phyloP scores from a whole-genome alignment of 2,113 vertebrate genomes.

The Dolichotis patagonum region DNA sequence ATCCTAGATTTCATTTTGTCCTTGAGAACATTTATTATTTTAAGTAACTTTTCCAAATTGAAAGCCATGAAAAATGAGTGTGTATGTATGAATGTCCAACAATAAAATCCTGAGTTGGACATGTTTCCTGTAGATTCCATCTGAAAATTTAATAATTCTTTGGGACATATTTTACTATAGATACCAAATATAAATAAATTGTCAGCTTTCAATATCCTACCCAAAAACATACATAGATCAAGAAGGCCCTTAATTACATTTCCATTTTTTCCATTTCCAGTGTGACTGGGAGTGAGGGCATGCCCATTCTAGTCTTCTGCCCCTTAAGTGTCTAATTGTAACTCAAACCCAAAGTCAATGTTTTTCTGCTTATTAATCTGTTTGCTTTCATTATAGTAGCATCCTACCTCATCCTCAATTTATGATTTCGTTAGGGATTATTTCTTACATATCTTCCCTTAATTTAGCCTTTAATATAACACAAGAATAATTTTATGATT shows the following conservation, averaged over 20 bases:
- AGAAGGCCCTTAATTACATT: not conserved
- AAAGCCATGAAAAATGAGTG: not conserved
- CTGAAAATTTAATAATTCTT: not conserved
- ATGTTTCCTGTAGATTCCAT: not conserved
- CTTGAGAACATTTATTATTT: not conserved
- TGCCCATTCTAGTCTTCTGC: not conserved
- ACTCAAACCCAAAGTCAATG: not conserved
- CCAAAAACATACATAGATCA: not conserved
- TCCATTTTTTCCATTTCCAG: not conserved
- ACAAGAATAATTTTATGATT: not conserved
- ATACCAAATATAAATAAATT: not conserved
- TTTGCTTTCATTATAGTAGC: not conserved
- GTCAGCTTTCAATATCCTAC: not conserved
- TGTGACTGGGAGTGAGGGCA: not conserved
- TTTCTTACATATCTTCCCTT: not conserved
- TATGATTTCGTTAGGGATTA: not conserved
- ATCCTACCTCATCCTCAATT: not conserved
- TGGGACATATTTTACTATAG: not conserved
- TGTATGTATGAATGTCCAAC: not conserved
- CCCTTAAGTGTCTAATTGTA: not conserved
- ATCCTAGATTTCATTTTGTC: not conserved
- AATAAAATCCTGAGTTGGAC: not conserved
- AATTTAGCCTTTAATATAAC: not conserved
- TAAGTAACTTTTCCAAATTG: not conserved
- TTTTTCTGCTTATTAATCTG: not conserved